Evolutionary conservation across 2,888 invertebrate species (phyloP).

Genomic region (Cephalotes varians): DNA sequence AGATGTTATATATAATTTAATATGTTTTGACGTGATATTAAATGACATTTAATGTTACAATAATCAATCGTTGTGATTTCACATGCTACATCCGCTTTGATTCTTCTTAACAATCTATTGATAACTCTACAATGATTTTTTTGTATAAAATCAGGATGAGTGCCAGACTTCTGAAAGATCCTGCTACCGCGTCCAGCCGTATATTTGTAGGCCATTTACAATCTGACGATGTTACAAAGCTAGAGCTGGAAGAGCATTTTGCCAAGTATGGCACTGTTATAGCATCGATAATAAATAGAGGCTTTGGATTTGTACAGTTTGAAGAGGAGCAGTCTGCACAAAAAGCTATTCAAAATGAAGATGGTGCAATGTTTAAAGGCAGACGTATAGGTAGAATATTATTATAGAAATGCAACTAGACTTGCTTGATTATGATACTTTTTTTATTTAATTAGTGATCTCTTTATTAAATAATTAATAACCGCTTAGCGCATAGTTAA

Average conservation of each 20-base stretch:
- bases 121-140: neutral
- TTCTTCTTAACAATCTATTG: neutral
- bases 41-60: neutral
- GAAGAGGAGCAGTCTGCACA: slow-evolving; percentile 91
- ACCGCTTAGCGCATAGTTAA: too few species aligned
- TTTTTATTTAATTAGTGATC: neutral
- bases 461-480: neutral
- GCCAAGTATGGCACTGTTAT: slow-evolving; percentile 90
- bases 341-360: slow-evolving; percentile 90
- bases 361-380: slow-evolving; percentile 91
- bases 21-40: neutral
- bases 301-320: slow-evolving; percentile 96
- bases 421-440: neutral
- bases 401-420: neutral
- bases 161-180: slow-evolving; percentile 89
- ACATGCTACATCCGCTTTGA: neutral
- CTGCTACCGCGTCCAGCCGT: slow-evolving; percentile 90
- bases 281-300: slow-evolving; percentile 91
- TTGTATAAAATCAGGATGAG: slow-evolving; percentile 61
- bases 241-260: slow-evolving; percentile 92
- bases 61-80: neutral
- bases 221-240: slow-evolving; percentile 88
- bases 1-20: neutral
- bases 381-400: slow-evolving; percentile 90
- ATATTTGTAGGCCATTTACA: slow-evolving; percentile 94